These are phyloP conservation scores for Emydoidea blandingii DNA, from an alignment of 2,797 vertebrate species.

Conservation along the genomic window DNA sequence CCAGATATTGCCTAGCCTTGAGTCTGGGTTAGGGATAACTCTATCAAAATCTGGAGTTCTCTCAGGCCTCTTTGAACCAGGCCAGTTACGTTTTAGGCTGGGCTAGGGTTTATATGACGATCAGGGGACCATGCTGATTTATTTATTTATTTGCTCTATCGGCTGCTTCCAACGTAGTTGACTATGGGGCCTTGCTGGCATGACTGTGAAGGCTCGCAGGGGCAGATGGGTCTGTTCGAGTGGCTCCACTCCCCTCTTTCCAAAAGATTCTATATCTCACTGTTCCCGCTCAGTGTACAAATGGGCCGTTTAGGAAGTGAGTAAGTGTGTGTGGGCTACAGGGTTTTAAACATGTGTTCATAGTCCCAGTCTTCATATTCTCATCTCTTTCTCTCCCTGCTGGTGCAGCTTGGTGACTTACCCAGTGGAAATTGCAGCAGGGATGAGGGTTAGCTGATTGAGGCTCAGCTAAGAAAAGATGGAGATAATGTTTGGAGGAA, in stretches of 20 bases:
- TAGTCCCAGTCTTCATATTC: not conserved
- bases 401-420: no score
- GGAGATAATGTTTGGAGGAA: not conserved
- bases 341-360: not conserved
- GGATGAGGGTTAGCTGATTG: not conserved
- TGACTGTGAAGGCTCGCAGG: not conserved
- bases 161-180: not conserved
- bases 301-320: not conserved
- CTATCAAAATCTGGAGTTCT: accelerated
- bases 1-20: not conserved
- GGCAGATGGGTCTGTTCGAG: not conserved
- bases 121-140: accelerated
- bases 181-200: not conserved
- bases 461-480: not conserved
- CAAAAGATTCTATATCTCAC: not conserved
- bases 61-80: not conserved
- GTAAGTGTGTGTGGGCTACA: not conserved
- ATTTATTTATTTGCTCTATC: not conserved
- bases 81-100: not conserved
- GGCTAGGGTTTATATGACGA: accelerated
- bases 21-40: not conserved
- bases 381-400: not conserved
- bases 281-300: not conserved
- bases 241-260: not conserved
- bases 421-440: not conserved